Evolutionary conservation across 2,113 vertebrate species (phyloP).

Genomic region (Protomyctophum bolini): DNA sequence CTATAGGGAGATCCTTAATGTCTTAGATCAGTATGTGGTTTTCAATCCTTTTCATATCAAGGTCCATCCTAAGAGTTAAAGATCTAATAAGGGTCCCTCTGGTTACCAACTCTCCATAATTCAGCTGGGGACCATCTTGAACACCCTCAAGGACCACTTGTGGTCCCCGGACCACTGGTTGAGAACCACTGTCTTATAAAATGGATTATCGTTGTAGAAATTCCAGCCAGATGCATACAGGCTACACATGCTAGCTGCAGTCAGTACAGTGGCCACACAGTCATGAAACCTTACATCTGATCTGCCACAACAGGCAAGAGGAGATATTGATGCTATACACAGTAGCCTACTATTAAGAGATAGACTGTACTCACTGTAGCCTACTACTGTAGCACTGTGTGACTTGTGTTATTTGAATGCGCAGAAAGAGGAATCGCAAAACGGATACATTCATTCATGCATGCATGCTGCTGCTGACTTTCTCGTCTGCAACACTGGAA

Average conservation of each 20-base stretch:
- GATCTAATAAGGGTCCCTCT: too few relatives aligned
- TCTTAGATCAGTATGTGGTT: neutral
- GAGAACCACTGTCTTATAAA: too few relatives aligned
- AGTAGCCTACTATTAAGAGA: too few relatives aligned
- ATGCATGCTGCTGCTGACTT: neutral
- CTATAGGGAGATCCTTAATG: neutral
- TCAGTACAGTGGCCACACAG: conserved; percentile 39
- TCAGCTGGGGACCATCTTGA: too few relatives aligned
- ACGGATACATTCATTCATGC: neutral
- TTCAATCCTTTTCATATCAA: too few relatives aligned
- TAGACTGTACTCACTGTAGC: too few relatives aligned
- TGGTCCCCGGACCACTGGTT: too few relatives aligned
- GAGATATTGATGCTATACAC: conserved; percentile 34
- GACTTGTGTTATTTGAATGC: neutral
- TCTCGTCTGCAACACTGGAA: neutral
- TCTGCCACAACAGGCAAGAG: conserved; percentile 46
- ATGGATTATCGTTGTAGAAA: neutral
- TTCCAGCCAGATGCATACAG: neutral
- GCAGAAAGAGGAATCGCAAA: neutral
- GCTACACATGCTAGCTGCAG: conserved; percentile 39
- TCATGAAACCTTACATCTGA: conserved; percentile 40
- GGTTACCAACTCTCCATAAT: too few relatives aligned
- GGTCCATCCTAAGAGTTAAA: too few relatives aligned
- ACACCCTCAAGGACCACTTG: too few relatives aligned
- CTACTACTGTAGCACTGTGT: neutral